These are phyloP conservation scores for Sepioteuthis lessoniana DNA, from an alignment of 2,888 invertebrate genomes.

Conservation along the genomic window DNA sequence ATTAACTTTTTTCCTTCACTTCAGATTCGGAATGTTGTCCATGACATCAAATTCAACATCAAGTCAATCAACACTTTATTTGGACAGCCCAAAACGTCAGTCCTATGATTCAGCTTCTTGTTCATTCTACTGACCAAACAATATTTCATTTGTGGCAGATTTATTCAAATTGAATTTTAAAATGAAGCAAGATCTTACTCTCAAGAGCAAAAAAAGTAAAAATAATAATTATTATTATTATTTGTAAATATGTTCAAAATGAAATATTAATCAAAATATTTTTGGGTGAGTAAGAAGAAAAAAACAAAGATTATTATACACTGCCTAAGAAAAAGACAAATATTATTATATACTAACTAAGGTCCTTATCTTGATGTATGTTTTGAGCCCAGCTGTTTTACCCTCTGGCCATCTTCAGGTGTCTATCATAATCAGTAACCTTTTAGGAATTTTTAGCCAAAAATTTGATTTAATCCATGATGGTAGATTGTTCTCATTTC, in stretches of 20 bases:
- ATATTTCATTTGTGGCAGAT: background rate
- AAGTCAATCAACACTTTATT: slow-evolving; percentile 35
- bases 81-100: slow-evolving; percentile 37
- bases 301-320: background rate
- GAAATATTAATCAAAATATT: background rate
- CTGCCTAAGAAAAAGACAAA: background rate
- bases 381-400: too few relatives aligned
- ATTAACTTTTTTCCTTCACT: background rate
- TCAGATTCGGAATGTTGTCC: slow-evolving; percentile 39
- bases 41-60: slow-evolving; percentile 25
- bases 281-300: background rate
- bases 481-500: too few relatives aligned
- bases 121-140: background rate
- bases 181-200: background rate
- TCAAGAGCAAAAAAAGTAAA: background rate
- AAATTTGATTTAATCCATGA: too few relatives aligned
- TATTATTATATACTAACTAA: too few relatives aligned
- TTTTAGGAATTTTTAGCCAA: too few relatives aligned
- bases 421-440: too few relatives aligned
- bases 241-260: background rate
- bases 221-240: too few relatives aligned
- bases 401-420: too few relatives aligned
- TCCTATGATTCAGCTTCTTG: background rate
- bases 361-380: too few relatives aligned
- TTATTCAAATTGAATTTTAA: background rate